Evolutionary conservation across 2,113 vertebrate genomes (phyloP), one percentile per base, ranked within the genome.

Genomic region (Caranx melampygus): DNA sequence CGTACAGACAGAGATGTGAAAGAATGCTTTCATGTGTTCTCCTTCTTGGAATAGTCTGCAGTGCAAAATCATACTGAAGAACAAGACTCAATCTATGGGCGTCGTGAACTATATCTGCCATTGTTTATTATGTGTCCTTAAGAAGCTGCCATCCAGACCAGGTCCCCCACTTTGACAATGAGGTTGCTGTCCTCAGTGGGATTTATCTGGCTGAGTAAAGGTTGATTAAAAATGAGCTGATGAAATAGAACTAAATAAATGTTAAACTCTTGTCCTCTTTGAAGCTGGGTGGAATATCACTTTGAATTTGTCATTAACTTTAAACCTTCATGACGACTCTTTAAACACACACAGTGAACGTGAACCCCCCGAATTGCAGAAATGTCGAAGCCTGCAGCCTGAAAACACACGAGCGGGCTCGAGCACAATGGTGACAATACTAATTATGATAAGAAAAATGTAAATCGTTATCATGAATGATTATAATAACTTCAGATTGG

Each of bases 1-100:
- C 11, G 10, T 51, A 9, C 31, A 20, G 20, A 37, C 49, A 12
- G 33, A 68, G 10, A 52, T 54, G 49, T 47, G 33, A 37, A 68
- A 21, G 33, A 68, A 54, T 4, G 47, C 47, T 68, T 68, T 68
- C 31, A 68, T 68, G 65, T 68, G 35, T 35, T 51, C 47, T 52
- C 16, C 51, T 37, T 33, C 33, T 65, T 42, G 20, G 63, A 47
- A 37, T 54, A 15, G 51, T 68, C 37, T 68, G 47, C 65, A 55
- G n/a, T 21, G n/a, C n/a, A n/a, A 55, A 52, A 55, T 21, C n/a
- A 52, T 54, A 57, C 42, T 57, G 57, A 31, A 70, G 51, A 70
- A 42, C 51, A 14, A 40, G 15, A 31, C 35, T 70, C n/a, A 57
- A 16, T 44, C 57, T 52, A 54, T 44, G n/a, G 55, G 52, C 20